These are phyloP conservation scores for Watersipora subatra DNA, from an alignment of 1,140 invertebrate genomes.

Conservation along the genomic window DNA sequence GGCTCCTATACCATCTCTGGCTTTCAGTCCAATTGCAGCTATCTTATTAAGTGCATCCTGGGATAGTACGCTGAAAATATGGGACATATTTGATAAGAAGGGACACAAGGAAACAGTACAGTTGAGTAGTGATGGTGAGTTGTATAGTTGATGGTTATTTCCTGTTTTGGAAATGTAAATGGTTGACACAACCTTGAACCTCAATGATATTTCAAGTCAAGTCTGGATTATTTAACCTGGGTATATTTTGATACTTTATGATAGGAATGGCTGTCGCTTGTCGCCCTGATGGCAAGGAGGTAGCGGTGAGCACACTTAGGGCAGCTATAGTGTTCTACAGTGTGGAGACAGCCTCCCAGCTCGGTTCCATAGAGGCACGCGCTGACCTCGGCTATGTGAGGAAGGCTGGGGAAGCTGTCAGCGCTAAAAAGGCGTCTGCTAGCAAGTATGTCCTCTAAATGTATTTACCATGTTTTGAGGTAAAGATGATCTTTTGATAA, in stretches of 20 bases:
- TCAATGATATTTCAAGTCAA: no score
- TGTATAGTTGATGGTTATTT: background rate
- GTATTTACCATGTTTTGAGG: no score
- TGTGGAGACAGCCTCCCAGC: conserved; percentile 53
- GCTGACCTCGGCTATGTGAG: conserved; percentile 72
- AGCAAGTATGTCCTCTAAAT: conserved; percentile 66
- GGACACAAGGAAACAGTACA: conserved; percentile 67
- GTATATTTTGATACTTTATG: no score
- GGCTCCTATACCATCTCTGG: conserved; percentile 68
- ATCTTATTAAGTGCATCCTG: conserved; percentile 74
- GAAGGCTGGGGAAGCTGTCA: conserved; percentile 68
- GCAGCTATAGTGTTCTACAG: conserved; percentile 78
- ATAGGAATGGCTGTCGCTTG: conserved; percentile 60
- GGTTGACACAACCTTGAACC: no score
- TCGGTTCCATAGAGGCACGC: conserved; percentile 66
- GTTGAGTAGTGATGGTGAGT: conserved; percentile 60
- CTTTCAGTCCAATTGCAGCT: conserved; percentile 62
- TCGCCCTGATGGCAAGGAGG: conserved; percentile 72
- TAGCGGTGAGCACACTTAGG: conserved; percentile 79
- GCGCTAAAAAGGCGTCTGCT: conserved; percentile 65
- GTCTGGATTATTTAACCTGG: no score
- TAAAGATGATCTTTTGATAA: no score
- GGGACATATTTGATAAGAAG: conserved; percentile 74
- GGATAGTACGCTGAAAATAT: conserved; percentile 82
- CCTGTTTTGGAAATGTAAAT: conserved; percentile 4